phyloP scores from a whole-genome alignment of 2,797 vertebrate genomes.

The Microchirus variegatus region DNA sequence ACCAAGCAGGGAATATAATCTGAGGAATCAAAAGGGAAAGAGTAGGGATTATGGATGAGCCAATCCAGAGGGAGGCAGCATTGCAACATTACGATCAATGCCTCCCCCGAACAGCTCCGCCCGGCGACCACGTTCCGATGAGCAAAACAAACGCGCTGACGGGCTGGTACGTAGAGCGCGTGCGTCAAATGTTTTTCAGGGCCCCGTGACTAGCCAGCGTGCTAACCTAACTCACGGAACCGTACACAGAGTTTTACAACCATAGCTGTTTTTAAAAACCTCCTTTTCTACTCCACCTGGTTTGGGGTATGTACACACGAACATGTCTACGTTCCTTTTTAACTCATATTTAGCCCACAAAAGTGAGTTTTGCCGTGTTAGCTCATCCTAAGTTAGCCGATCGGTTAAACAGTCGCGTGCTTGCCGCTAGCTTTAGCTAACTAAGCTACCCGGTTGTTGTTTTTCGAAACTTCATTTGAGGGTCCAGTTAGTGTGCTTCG shows the following conservation, averaged over 20 bases:
- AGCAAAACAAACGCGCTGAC: constrained; percentile 36
- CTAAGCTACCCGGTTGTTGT: neutral
- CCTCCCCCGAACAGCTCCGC: neutral
- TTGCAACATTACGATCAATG: too few relatives aligned
- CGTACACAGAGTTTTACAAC: constrained; percentile 28
- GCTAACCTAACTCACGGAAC: constrained; percentile 53
- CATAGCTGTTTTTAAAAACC: neutral
- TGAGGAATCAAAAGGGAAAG: too few relatives aligned
- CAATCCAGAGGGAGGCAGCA: too few relatives aligned
- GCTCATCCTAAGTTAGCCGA: constrained; percentile 40
- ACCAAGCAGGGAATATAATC: too few relatives aligned
- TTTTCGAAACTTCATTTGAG: neutral
- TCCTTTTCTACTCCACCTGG: constrained; percentile 1
- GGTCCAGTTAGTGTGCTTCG: neutral
- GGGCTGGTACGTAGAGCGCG: constrained; percentile 24
- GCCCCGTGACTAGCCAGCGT: constrained; percentile 56
- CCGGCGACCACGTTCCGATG: neutral
- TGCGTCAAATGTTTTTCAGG: constrained; percentile 57
- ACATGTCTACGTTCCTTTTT: neutral
- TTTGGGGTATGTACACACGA: constrained; percentile 57
- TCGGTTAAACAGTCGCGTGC: constrained; percentile 55
- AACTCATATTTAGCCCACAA: neutral
- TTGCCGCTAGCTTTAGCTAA: constrained; percentile 41
- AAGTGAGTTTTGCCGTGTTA: constrained; percentile 42
- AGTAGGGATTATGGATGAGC: too few relatives aligned